Base-by-base conservation (phyloP, 2,888 invertebrate genomes). In the Mesochorus sp. region DNA sequence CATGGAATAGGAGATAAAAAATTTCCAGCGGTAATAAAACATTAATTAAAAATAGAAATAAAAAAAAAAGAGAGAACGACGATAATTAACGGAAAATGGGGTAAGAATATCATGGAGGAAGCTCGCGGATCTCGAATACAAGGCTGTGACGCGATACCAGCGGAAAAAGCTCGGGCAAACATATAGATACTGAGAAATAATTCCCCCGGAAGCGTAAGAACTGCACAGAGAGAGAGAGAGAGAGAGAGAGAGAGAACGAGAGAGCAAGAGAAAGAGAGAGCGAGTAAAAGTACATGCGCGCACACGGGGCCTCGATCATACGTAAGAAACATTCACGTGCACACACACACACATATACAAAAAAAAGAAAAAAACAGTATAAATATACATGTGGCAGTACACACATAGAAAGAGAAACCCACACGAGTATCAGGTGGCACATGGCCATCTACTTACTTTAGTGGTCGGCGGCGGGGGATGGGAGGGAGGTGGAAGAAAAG, bases 361-460 rank as follows among this genome's bases (percentile, higher is more conserved):
- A 49, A n/a, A 37, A 24, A 26, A 2, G 1, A 19, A 19, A 4
- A 8, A 34, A 51, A 37, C n/a, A 31, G 3, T 21, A 55, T 10
- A 42, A 4, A 31, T 3, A 21, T 8, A n/a, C 31, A 26, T 21
- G 37, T 19, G 24, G 10, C 19, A 2, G 47, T 34, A 66, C 21
- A n/a, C 8, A 66, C 47, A 28, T 59, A 24, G 66, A 44, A 59
- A 53, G 70, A 64, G 73, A 74, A 74, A 78, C 78, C 51, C 64
- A 78, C 78, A 78, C 78, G 74, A 78, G 78, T 74, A 74, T 78
- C 70, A 70, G 82, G 80, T 81, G 79, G 82, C 88, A 89, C 88
- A 87, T 85, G 86, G 86, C 89, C 87, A 88, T 89, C 88, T 89
- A 89, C 88, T 89, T 88, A 89, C 87, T 89, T 87, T 86, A 86